Percentiles rank a stretch among this genome's conserved stretches.
Evolutionary conservation across 2,113 vertebrate genomes (phyloP).

Genomic region (Oreochromis tanganicae): DNA sequence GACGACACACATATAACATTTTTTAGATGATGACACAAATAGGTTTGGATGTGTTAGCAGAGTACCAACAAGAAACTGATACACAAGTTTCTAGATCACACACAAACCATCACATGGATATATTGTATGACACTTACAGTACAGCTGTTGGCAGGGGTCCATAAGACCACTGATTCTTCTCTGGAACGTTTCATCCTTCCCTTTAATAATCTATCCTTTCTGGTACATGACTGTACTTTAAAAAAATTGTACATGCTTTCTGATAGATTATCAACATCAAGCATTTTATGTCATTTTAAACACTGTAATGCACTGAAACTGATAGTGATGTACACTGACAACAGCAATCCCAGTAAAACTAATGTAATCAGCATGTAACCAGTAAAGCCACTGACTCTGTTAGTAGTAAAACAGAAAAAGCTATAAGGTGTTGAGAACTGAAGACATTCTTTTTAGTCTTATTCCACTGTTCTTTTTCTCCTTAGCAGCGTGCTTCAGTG

Average conservation of each 20-base stretch:
- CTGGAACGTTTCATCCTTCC: accelerated
- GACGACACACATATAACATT: not conserved
- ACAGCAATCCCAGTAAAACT: not conserved
- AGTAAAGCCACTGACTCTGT: not conserved
- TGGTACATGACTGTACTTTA: not conserved
- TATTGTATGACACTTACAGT: not conserved
- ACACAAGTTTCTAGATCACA: not conserved
- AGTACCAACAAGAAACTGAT: not conserved
- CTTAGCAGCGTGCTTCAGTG: not conserved
- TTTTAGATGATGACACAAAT: not conserved
- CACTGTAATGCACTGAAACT: not conserved
- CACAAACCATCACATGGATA: not conserved
- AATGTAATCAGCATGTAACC: not conserved
- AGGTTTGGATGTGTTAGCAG: not conserved
- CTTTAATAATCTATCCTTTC: not conserved
- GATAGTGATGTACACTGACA: not conserved
- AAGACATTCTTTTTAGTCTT: not conserved
- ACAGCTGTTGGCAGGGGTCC: not conserved
- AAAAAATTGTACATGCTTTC: not conserved
- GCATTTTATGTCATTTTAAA: not conserved
- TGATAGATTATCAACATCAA: not conserved
- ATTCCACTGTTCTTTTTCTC: not conserved
- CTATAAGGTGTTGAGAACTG: not conserved
- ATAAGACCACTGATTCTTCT: not conserved
- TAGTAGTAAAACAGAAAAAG: not conserved